Evolutionary conservation across 2,797 vertebrate genomes (phyloP).

Genomic region (Rhinella marina): DNA sequence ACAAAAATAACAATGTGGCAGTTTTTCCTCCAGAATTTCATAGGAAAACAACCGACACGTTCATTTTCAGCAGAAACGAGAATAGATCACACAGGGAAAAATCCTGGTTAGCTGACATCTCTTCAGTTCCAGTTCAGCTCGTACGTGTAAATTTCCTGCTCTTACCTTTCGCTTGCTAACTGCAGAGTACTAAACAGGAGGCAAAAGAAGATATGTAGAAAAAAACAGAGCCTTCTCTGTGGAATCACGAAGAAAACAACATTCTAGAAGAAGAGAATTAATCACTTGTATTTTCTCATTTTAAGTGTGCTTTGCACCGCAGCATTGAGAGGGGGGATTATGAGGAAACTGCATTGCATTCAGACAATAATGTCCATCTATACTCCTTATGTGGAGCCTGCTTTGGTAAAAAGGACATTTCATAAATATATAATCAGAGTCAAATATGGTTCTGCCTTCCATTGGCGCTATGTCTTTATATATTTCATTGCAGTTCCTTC

Average conservation of each 20-base stretch:
- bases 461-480: too few species aligned
- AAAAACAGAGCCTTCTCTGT: slow-evolving; percentile 4
- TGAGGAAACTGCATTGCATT: background rate
- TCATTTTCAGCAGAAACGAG: slow-evolving; percentile 31
- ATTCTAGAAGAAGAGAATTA: slow-evolving; percentile 25
- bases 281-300: slow-evolving; percentile 24
- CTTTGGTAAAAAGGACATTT: background rate
- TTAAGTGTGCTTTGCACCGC: slow-evolving; percentile 27
- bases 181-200: slow-evolving; percentile 4
- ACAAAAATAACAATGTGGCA: slow-evolving; percentile 37
- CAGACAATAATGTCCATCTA: background rate
- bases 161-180: slow-evolving; percentile 8
- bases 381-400: background rate
- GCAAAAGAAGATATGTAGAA: slow-evolving; percentile 22
- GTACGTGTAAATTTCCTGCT: slow-evolving; percentile 15
- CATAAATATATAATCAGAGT: background rate
- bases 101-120: slow-evolving; percentile 32
- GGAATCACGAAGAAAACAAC: slow-evolving; percentile 12
- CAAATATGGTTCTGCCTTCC: background rate
- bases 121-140: slow-evolving; percentile 31
- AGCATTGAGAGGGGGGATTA: slow-evolving; percentile 17
- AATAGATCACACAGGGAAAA: slow-evolving; percentile 28
- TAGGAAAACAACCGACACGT: slow-evolving; percentile 17
- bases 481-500: too few species aligned
- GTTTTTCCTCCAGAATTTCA: slow-evolving; percentile 25